Conservation (phyloP, 2,797 vertebrate species). For the Poeciliopsis paucimaculata region DNA sequence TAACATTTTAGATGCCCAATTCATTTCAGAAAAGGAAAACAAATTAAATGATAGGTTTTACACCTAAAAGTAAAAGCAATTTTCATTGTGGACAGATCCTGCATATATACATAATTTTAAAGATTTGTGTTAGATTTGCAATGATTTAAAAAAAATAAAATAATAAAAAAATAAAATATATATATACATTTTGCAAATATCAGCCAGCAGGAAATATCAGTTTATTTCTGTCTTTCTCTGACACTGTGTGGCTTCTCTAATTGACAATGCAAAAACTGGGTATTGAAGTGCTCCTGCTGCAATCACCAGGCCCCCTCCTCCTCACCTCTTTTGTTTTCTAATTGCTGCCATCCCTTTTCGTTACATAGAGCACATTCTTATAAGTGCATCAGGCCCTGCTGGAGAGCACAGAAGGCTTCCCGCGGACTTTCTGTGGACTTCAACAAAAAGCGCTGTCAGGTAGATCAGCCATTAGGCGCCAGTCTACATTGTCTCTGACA, state of each 20-base stretch:
- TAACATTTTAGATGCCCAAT: slow-evolving; percentile 17
- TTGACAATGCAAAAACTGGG: slow-evolving; percentile 45
- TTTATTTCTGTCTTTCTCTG: slow-evolving; percentile 15
- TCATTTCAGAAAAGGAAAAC: slow-evolving; percentile 35
- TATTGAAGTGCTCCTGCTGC: slow-evolving; percentile 55
- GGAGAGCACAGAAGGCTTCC: slow-evolving; percentile 67
- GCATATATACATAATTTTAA: neutral
- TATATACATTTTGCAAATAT: slow-evolving; percentile 17
- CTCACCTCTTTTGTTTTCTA: slow-evolving; percentile 68
- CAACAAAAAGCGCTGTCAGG: slow-evolving; percentile 76
- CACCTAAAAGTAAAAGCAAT: neutral
- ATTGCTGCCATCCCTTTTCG: slow-evolving; percentile 66
- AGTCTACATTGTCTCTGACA: slow-evolving; percentile 63
- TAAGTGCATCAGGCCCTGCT: slow-evolving; percentile 63
- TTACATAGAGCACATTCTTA: slow-evolving; percentile 54
- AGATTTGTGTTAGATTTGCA: neutral
- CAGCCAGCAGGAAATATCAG: slow-evolving; percentile 6
- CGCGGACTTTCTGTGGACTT: slow-evolving; percentile 70
- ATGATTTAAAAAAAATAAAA: neutral
- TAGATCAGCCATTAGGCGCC: slow-evolving; percentile 69
- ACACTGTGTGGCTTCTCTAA: slow-evolving; percentile 33
- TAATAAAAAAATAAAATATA: neutral
- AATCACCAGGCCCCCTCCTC: slow-evolving; percentile 58
- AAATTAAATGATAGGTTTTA: neutral
- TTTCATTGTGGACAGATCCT: neutral